Conservation (phyloP, 2,113 vertebrate species). For the Scophthalmus maximus region DNA sequence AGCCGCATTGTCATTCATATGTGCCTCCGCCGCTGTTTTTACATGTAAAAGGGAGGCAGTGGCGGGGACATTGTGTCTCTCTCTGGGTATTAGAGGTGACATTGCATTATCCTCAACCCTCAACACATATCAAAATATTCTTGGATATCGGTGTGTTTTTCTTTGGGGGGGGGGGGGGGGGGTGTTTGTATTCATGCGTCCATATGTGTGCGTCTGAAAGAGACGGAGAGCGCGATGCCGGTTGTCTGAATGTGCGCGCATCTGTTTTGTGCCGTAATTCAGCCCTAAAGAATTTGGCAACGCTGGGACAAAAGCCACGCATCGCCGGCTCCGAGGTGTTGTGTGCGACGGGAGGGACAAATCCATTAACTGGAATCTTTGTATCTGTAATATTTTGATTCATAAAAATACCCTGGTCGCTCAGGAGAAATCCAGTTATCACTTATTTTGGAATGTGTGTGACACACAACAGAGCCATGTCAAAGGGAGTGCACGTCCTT, state of each 20-base stretch:
- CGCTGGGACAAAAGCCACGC: constrained; percentile 45
- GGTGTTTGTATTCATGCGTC: constrained; percentile 43
- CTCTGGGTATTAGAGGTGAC: constrained; percentile 68
- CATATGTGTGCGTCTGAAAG: constrained; percentile 14
- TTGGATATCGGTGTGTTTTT: constrained; percentile 48
- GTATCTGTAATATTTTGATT: constrained; percentile 29
- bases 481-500: not conserved
- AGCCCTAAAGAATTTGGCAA: constrained; percentile 48
- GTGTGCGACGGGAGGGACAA: constrained; percentile 49
- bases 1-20: constrained; percentile 78
- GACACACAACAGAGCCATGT: not conserved
- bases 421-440: constrained; percentile 1
- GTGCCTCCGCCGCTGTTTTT: constrained; percentile 58
- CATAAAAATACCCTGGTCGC: constrained; percentile 10
- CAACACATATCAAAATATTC: constrained; percentile 66
- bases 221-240: constrained; percentile 24
- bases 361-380: constrained; percentile 65
- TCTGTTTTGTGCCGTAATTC: constrained; percentile 45
- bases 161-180: not conserved
- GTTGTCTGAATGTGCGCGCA: constrained; percentile 10
- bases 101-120: constrained; percentile 64
- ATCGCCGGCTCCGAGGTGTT: constrained; percentile 33
- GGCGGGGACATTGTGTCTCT: constrained; percentile 67
- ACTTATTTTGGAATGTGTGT: not conserved
- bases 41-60: constrained; percentile 61